phyloP scores from a whole-genome alignment of 2,888 invertebrate genomes.

The Ferrisia virgata region DNA sequence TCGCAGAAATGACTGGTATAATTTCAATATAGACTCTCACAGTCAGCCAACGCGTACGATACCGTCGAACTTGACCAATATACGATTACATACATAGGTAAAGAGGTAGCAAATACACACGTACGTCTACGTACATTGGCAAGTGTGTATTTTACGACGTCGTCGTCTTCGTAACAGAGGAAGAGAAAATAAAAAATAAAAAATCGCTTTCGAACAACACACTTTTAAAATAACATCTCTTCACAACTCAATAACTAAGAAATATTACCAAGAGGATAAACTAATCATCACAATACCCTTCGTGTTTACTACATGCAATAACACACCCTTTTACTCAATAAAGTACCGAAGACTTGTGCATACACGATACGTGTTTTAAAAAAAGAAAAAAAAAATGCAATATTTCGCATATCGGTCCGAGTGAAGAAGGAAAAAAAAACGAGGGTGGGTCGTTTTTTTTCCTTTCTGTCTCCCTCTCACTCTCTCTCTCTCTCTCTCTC shows the following conservation, averaged over 20 bases:
- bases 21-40: not conserved
- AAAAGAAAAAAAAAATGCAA: slow-evolving; percentile 14
- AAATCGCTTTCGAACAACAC: not conserved
- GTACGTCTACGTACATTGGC: not conserved
- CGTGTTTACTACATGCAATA: slow-evolving; percentile 18
- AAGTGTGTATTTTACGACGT: slow-evolving; percentile 1
- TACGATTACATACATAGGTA: too few relatives aligned
- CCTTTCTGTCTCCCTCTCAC: too few relatives aligned
- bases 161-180: not conserved
- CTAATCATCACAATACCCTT: slow-evolving; percentile 7
- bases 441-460: slow-evolving; percentile 2
- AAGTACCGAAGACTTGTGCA: not conserved
- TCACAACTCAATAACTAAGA: slow-evolving; percentile 26
- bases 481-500: too few relatives aligned
- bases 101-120: too few relatives aligned
- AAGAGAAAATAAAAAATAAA: not conserved
- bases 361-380: not conserved
- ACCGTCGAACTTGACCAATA: slow-evolving; percentile 2
- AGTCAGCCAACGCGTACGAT: not conserved
- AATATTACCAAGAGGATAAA: slow-evolving; percentile 18
- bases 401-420: slow-evolving; percentile 39
- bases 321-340: slow-evolving; percentile 23
- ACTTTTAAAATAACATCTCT: not conserved
- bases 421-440: not conserved
- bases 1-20: not conserved